Percentiles rank a stretch among this genome's conserved stretches.
Evolutionary conservation across 2,797 vertebrate species (phyloP).

Genomic region (Enteromius unitaeniatus): DNA sequence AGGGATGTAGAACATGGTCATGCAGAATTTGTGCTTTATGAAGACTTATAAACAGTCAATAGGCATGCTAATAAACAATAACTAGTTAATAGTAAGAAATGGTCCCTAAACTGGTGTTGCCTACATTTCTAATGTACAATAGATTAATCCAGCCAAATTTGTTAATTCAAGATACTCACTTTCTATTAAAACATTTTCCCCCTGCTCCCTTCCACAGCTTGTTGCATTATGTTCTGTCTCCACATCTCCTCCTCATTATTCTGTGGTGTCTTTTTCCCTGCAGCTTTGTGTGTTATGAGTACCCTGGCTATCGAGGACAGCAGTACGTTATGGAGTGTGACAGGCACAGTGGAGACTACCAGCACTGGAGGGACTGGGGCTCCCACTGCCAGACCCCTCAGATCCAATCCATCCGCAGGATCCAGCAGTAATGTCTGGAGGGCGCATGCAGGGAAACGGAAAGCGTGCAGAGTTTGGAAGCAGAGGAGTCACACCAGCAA

Average conservation of each 20-base stretch:
- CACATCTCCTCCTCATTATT: background rate
- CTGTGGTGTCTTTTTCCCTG: background rate
- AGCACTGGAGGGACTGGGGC: constrained; percentile 65
- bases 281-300: constrained; percentile 70
- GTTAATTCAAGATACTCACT: background rate
- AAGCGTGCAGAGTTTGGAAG: background rate
- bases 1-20: background rate
- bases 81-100: background rate
- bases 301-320: constrained; percentile 66
- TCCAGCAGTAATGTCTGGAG: constrained; percentile 48
- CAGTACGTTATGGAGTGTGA: constrained; percentile 68
- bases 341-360: constrained; percentile 64
- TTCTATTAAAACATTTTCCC: background rate
- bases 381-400: constrained; percentile 64
- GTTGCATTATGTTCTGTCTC: background rate
- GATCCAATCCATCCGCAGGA: constrained; percentile 66
- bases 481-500: background rate
- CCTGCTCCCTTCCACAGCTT: background rate
- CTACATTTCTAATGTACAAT: background rate
- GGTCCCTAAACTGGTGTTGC: background rate
- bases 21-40: background rate
- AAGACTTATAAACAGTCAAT: background rate
- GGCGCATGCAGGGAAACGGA: background rate
- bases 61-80: background rate
- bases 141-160: background rate